These are phyloP conservation scores for Thymelicus sylvestris DNA, from an alignment of 2,888 invertebrate genomes.

Conservation along the genomic window DNA sequence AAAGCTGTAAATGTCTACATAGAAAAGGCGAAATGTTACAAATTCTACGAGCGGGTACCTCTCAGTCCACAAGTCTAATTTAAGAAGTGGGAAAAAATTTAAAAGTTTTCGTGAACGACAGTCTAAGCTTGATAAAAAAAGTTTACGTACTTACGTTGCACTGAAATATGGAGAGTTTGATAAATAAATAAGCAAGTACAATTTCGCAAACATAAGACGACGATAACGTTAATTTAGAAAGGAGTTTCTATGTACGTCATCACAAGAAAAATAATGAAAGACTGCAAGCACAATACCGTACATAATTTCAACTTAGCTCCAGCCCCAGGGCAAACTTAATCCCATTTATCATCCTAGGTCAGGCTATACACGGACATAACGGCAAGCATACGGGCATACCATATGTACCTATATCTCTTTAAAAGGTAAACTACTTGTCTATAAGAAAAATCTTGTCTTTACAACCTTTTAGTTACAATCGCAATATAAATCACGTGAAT, in stretches of 20 bases:
- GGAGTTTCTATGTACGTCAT: conserved; percentile 20
- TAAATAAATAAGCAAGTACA: neutral
- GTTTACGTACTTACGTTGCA: too few species aligned
- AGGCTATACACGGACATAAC: conserved; percentile 53
- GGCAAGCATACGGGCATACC: conserved; percentile 44
- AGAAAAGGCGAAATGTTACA: too few species aligned
- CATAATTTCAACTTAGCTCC: conserved; percentile 44
- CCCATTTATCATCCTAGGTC: conserved; percentile 50
- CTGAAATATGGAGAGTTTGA: neutral
- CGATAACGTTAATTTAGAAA: conserved; percentile 26
- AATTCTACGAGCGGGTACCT: too few species aligned
- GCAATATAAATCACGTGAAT: conserved; percentile 34
- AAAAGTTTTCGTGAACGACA: too few species aligned
- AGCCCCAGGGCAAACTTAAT: conserved; percentile 48
- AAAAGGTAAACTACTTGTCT: conserved; percentile 48
- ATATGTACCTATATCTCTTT: conserved; percentile 43
- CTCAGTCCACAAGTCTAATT: too few species aligned
- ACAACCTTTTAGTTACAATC: conserved; percentile 38
- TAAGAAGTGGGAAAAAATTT: too few species aligned
- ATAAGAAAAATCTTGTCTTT: conserved; percentile 44
- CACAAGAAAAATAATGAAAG: conserved; percentile 23
- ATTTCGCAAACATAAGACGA: conserved; percentile 6
- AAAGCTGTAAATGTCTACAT: too few species aligned
- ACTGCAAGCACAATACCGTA: conserved; percentile 20
- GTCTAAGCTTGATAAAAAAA: too few species aligned